Evolutionary conservation across 2,888 invertebrate species (phyloP).

Genomic region (Melangyna quadrimaculata): DNA sequence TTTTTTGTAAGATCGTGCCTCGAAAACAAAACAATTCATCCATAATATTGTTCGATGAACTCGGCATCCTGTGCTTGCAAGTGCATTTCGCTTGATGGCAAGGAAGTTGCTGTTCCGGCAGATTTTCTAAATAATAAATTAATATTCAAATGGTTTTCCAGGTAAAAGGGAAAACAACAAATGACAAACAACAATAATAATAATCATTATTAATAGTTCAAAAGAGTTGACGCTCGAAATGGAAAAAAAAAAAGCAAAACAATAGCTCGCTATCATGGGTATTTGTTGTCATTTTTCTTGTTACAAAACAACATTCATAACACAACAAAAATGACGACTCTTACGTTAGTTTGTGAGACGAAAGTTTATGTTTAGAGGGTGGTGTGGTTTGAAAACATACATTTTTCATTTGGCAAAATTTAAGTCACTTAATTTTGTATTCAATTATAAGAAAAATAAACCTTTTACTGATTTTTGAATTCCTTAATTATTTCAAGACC

Average conservation of each 20-base stretch:
- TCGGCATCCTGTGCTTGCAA: constrained; percentile 55
- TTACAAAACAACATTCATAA: neutral
- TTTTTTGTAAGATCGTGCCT: constrained; percentile 44
- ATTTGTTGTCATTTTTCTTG: neutral
- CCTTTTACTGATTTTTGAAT: too few relatives aligned
- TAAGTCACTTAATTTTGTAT: too few relatives aligned
- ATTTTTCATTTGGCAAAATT: too few relatives aligned
- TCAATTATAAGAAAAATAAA: too few relatives aligned
- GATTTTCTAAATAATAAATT: constrained; percentile 26
- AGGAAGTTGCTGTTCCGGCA: constrained; percentile 49
- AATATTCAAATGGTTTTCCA: constrained; percentile 28
- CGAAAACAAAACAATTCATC: constrained; percentile 42
- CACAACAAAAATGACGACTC: neutral
- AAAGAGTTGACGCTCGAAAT: neutral
- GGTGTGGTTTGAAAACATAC: neutral
- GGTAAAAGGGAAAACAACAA: constrained; percentile 27
- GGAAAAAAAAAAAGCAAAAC: constrained; percentile 3
- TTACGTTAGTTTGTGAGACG: neutral
- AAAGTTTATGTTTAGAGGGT: neutral
- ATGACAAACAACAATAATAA: neutral
- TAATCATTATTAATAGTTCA: constrained; percentile 1
- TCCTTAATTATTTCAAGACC: too few relatives aligned
- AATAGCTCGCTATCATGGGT: too few relatives aligned
- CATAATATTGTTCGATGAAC: constrained; percentile 51
- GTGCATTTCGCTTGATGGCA: neutral